Base-by-base conservation (phyloP, 2,888 invertebrate genomes). In the Callinectes sapidus region DNA sequence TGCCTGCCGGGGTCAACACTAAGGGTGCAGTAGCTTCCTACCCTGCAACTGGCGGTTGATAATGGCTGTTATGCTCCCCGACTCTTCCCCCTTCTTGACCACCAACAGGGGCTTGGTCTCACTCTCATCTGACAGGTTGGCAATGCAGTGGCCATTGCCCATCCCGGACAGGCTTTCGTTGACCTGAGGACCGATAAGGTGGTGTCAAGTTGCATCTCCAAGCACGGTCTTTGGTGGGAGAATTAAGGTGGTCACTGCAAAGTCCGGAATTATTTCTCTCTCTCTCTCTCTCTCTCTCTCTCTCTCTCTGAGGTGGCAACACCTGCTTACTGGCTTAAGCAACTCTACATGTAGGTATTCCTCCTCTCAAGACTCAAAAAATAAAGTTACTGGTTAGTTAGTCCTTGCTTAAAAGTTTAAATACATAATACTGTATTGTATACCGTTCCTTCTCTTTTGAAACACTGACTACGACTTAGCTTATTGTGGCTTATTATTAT, bases 11-110 rank as follows among this genome's bases (percentile, higher is more conserved):
- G 81, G 18, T 81, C 35, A 81, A 81, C 81, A 88, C 88, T 55
- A 55, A 88, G 28, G 28, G 54, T 55, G 32, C 54, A 55, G 42
- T 66, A 55, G 66, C 86, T 14, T 71, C 94, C 91, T 94, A 94
- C 94, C 94, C 91, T 94, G 94, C 81, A 94, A 93, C 90, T 94
- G 94, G 42, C 94, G 94, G 92, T 94, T 94, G 91, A 94, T 90
- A 61, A 94, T 92, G 77, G 92, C 92, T 18, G 94, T 94, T 87
- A 92, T 93, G 94, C 94, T 93, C 71, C 91, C 91, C 81, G 94
- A 90, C 77, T 94, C 94, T 42, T 93, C 92, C 90, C 94, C 92
- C 90, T 92, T 91, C 94, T 94, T 94, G 87, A 94, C 94, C 55
- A 94, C 92, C 81, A 94, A 92, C 48, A 94, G 91, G 48, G 94